These are phyloP conservation scores for Pluvialis apricaria DNA, from an alignment of 2,113 vertebrate genomes.

Conservation along the genomic window DNA sequence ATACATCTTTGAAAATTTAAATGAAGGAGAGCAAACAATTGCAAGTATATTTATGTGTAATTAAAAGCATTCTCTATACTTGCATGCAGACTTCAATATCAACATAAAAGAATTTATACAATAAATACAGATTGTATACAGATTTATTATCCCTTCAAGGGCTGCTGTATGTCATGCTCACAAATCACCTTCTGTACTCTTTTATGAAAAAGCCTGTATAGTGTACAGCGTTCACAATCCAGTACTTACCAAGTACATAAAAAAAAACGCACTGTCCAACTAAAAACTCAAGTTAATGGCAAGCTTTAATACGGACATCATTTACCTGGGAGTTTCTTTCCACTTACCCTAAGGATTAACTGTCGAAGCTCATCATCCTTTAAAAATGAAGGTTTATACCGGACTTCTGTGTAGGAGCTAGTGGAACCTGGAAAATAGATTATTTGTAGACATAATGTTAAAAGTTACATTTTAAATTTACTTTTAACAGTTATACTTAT, in stretches of 20 bases:
- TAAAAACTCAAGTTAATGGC: not conserved
- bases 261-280: not conserved
- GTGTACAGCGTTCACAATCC: not conserved
- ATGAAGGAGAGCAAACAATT: not conserved
- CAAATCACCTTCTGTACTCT: not conserved
- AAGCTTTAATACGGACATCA: not conserved
- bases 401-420: constrained; percentile 79
- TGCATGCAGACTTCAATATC: not conserved
- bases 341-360: constrained; percentile 83
- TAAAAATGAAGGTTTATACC: constrained; percentile 86
- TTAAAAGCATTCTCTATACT: not conserved
- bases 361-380: constrained; percentile 86
- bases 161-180: not conserved
- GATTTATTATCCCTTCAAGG: not conserved
- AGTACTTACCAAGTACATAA: not conserved
- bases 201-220: not conserved
- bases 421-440: constrained; percentile 72
- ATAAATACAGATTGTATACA: not conserved
- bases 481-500: not conserved
- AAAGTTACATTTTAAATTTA: not conserved
- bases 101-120: not conserved
- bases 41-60: not conserved
- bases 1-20: not conserved
- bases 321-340: not conserved
- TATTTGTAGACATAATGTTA: not conserved